These are phyloP conservation scores for Odontomachus brunneus DNA, from an alignment of 1,140 invertebrate genomes.

Conservation along the genomic window DNA sequence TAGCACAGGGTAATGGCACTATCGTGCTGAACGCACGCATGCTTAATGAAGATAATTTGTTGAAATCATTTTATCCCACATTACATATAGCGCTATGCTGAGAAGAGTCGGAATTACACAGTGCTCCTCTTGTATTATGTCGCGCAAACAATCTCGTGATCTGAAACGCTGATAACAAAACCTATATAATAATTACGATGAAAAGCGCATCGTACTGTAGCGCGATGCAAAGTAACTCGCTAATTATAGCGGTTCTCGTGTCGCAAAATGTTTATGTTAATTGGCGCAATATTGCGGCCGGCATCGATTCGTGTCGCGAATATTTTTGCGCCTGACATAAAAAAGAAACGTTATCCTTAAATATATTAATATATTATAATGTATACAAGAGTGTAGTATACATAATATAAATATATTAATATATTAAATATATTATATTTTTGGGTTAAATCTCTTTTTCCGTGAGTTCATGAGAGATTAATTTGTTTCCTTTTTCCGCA, in stretches of 20 bases:
- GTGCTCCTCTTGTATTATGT: slow-evolving; percentile 38
- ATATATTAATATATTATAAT: background rate
- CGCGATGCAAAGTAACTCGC: slow-evolving; percentile 28
- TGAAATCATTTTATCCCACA: slow-evolving; percentile 63
- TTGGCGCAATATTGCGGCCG: background rate
- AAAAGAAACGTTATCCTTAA: background rate
- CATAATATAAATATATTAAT: no score
- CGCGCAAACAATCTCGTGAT: slow-evolving; percentile 44
- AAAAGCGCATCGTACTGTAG: slow-evolving; percentile 11
- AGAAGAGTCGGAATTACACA: slow-evolving; percentile 51
- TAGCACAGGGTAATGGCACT: slow-evolving; percentile 36
- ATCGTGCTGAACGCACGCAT: slow-evolving; percentile 62
- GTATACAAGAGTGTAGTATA: no score
- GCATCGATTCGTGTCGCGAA: background rate
- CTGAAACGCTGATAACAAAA: slow-evolving; percentile 26
- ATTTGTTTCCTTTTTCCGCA: no score
- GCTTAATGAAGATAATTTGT: slow-evolving; percentile 66
- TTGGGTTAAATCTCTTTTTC: no score
- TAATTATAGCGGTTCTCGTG: background rate
- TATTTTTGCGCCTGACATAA: background rate
- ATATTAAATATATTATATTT: no score
- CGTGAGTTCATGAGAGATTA: no score
- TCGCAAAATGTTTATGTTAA: slow-evolving; percentile 1
- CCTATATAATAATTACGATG: slow-evolving; percentile 38
- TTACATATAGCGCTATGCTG: slow-evolving; percentile 37